These are phyloP conservation scores for Cyclopterus lumpus DNA, from an alignment of 2,797 vertebrate genomes.

Conservation along the genomic window DNA sequence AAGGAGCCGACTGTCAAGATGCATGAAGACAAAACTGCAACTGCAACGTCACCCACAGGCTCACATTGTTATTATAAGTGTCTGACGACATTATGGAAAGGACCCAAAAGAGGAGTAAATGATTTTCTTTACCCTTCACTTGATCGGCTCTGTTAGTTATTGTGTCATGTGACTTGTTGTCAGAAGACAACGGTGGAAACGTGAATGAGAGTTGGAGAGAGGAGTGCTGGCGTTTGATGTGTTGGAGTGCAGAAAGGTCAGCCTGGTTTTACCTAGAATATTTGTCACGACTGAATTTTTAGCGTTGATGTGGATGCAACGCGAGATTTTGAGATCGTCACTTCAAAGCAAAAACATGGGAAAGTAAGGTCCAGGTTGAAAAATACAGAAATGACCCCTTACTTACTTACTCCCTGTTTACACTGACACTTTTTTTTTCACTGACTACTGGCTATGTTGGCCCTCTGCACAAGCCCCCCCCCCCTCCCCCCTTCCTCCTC, in stretches of 20 bases:
- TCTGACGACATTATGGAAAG: background rate
- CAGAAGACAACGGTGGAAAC: background rate
- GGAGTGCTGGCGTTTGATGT: no score
- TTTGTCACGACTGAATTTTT: no score
- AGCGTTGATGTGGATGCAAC: no score
- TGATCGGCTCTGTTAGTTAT: background rate
- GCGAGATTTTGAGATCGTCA: background rate
- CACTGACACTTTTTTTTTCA: no score
- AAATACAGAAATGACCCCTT: background rate
- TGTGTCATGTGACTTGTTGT: background rate
- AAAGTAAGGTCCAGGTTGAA: background rate
- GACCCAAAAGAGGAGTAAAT: background rate
- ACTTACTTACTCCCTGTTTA: no score
- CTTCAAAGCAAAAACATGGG: background rate
- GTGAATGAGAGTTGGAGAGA: background rate
- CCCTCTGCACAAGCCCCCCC: no score
- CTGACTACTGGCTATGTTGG: no score
- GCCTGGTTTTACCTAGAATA: no score
- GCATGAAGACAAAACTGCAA: slow-evolving; percentile 30
- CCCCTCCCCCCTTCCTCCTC: no score
- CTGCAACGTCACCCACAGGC: background rate
- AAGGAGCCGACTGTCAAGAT: slow-evolving; percentile 10
- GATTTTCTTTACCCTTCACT: background rate
- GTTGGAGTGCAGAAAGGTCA: no score
- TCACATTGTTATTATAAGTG: background rate